Base-by-base conservation (phyloP, 1,140 invertebrate genomes). In the Eciton burchellii region DNA sequence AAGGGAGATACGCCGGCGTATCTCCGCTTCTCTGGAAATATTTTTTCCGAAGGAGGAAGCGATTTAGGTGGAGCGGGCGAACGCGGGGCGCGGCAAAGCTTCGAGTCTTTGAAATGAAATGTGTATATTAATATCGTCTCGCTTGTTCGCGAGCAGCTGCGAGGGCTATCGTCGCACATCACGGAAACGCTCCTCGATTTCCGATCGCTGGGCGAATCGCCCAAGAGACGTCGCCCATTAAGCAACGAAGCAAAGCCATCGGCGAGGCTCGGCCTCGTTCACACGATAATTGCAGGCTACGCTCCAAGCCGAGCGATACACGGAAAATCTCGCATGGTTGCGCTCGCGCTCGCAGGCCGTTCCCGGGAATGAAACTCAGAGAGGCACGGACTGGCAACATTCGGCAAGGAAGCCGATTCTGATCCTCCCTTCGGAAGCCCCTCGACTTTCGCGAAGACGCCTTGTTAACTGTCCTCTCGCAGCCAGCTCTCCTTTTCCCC, bases 211-310 rank as follows among this genome's bases (percentile, higher is more conserved):
- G n/a, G n/a, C n/a, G 45, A 49, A 65, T 73, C 43, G 26, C 52
- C 35, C 57, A 52, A 74, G 59, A 49, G 66, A 56, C n/a, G 57
- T n/a, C n/a, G n/a, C n/a, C n/a, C 9, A 24, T 60, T 54, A 57
- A 57, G 43, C 47, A 57, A 45, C 41, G 84, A 47, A 77, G 77
- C 73, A 81, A 84, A 84, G 52, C 72, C 52, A 84, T 74, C 21
- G 68, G 83, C 59, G 52, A 19, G 84, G 65, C 57, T 81, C 84
- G 84, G 71, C 84, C 84, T 85, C 82, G 84, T 85, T 85, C 84
- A 54, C 84, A 84, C 72, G 82, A 79, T 79, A 79, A 79, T 79
- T 70, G 65, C 60, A 79, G 54, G 43, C 57, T 74, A 45, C 52
- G 65, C 43, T 74, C 47, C 49, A n/a, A 47, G 47, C 43, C 60